Evolutionary conservation across 2,797 vertebrate species (phyloP), one percentile per base, ranked within the genome.

Genomic region (Hyperoplus immaculatus): DNA sequence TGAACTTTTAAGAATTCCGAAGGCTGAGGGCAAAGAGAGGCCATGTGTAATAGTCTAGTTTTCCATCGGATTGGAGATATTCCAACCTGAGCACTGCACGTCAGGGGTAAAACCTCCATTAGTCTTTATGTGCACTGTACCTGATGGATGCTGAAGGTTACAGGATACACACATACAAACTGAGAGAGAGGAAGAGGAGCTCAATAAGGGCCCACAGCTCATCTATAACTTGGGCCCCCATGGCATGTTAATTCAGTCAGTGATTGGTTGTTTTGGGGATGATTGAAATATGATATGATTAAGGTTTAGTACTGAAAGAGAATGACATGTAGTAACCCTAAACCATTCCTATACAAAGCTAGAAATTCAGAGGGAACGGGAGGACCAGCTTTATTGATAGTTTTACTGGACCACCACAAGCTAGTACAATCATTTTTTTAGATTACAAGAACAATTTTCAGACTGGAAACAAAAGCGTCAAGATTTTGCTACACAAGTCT

Each of bases 321-420:
- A 38, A 50, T 29, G 29, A 29, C 29, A 29, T 29, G 29, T 29
- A 29, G 29, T 29, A 29, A 29, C 29, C 29, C 29, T 29, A 29
- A 29, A 29, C 29, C 29, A 29, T 29, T 29, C 29, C 29, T 29
- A 29, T 29, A 29, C 29, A 69, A 16, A 29, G 5, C 14, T 3
- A 49, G 16, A 21, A 4, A 14, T 42, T 69, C 13, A 71, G 64
- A 78, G 62, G 38, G 42, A 53, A 54, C 29, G 29, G 29, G 43
- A 77, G 0, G 14, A 70, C 38, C 41, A 38, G 59, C 55, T 86
- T 84, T 82, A 82, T 77, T 82, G 38, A 67, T 16, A 50, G 18
- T 49, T 72, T 29, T 45, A 49, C 14, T 45, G 51, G 21, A 75
- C 53, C 43, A 78, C 15, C 58, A 76, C 50, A 29, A 66, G n/a